A percentile compares a stretch with the other conserved stretches of the same genome.
phyloP scores from a whole-genome alignment of 2,888 invertebrate genomes.

The Athalia cordata region DNA sequence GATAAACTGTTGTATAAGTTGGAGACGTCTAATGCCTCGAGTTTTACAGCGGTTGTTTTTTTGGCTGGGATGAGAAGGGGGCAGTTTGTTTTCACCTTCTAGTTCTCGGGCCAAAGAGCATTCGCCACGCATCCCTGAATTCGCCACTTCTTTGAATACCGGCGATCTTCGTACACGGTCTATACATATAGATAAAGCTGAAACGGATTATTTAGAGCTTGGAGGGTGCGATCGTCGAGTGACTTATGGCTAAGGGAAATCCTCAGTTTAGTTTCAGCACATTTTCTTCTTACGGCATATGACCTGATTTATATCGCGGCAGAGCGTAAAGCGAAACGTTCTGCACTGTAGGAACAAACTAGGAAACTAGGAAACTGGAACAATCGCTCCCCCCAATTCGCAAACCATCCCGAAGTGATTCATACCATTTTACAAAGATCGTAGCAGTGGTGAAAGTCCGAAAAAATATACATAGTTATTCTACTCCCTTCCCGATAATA shows the following conservation, averaged over 20 bases:
- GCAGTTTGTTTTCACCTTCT: conserved; percentile 42
- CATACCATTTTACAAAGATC: conserved; percentile 13
- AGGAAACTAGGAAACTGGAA: conserved; percentile 38
- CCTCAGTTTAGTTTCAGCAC: conserved; percentile 48
- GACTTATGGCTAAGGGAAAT: conserved; percentile 47
- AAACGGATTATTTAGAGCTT: conserved; percentile 46
- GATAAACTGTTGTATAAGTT: neutral
- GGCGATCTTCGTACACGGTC: too few relatives aligned
- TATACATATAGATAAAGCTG: neutral
- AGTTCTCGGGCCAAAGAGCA: conserved; percentile 7
- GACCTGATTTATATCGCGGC: conserved; percentile 42
- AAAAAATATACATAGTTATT: neutral
- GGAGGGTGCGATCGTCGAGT: conserved; percentile 21
- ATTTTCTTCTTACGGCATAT: conserved; percentile 42
- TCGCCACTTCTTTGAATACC: conserved; percentile 41
- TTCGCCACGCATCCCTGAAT: conserved; percentile 38
- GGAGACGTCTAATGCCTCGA: neutral
- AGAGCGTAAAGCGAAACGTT: conserved; percentile 38
- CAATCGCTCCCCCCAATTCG: conserved; percentile 15
- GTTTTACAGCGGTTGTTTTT: conserved; percentile 1
- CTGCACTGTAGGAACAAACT: neutral
- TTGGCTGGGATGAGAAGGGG: neutral
- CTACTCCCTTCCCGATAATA: conserved; percentile 5
- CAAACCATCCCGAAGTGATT: conserved; percentile 11
- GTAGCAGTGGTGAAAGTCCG: neutral